Evolutionary conservation across 2,888 invertebrate species (phyloP).

Genomic region (Sepioteuthis lessoniana): DNA sequence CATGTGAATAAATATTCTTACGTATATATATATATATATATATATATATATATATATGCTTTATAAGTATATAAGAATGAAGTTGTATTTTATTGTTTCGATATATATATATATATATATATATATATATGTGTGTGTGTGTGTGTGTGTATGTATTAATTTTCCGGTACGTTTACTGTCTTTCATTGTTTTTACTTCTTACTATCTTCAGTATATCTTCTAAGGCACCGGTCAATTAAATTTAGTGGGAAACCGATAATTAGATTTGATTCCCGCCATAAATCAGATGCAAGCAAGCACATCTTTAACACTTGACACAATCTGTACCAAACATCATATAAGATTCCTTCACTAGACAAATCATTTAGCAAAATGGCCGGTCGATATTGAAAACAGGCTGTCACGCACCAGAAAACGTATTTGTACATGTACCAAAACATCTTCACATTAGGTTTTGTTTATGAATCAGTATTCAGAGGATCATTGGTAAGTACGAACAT

Average conservation of each 20-base stretch:
- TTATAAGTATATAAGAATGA: too few relatives aligned
- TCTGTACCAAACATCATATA: not conserved
- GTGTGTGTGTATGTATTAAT: not conserved
- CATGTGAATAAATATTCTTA: too few relatives aligned
- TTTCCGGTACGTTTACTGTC: not conserved
- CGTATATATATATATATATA: not conserved
- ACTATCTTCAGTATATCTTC: not conserved
- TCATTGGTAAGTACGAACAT: too few relatives aligned
- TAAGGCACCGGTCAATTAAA: not conserved
- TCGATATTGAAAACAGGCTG: not conserved
- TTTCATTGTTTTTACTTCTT: not conserved
- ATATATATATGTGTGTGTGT: not conserved
- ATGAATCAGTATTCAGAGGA: too few relatives aligned
- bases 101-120: too few relatives aligned
- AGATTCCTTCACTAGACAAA: not conserved
- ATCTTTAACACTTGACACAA: not conserved
- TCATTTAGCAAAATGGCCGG: not conserved
- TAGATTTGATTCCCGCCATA: conserved; percentile 10
- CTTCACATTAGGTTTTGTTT: too few relatives aligned
- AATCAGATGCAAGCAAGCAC: conserved; percentile 5
- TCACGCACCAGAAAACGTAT: too few relatives aligned
- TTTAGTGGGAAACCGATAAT: not conserved
- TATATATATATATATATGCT: not conserved
- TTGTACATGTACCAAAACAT: too few relatives aligned
- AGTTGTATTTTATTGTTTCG: too few relatives aligned